Percentiles rank a stretch among this genome's conserved stretches.
Conservation (phyloP, 2,888 invertebrate species). For the Bembecia ichneumoniformis region DNA sequence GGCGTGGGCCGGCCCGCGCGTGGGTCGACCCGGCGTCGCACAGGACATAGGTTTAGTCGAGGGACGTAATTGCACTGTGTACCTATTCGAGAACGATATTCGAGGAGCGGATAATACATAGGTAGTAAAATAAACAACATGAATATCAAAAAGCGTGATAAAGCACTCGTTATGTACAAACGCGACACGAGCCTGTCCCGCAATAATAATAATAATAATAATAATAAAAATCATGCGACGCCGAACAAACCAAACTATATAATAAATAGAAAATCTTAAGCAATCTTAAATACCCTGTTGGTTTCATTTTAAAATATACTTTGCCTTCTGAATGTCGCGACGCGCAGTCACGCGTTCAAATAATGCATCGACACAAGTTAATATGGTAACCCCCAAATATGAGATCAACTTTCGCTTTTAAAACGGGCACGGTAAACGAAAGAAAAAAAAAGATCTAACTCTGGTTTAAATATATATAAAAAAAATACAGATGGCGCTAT, state of each 20-base stretch:
- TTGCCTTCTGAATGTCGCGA: neutral
- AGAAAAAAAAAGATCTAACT: no score
- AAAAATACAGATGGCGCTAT: no score
- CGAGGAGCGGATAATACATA: slow-evolving; percentile 27
- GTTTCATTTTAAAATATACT: slow-evolving; percentile 51
- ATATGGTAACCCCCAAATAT: no score
- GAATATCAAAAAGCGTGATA: slow-evolving; percentile 64
- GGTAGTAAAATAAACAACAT: slow-evolving; percentile 35
- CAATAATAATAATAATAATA: neutral
- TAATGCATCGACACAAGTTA: slow-evolving; percentile 16
- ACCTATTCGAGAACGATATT: slow-evolving; percentile 4
- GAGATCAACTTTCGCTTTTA: no score
- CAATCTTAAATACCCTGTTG: slow-evolving; percentile 73
- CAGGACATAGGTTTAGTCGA: neutral
- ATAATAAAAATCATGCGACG: slow-evolving; percentile 13
- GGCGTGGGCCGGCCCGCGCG: slow-evolving; percentile 2
- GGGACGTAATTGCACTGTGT: neutral
- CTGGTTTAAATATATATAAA: no score
- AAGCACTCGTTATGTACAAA: slow-evolving; percentile 63
- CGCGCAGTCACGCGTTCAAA: slow-evolving; percentile 2
- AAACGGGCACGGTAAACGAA: no score
- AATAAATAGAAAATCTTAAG: slow-evolving; percentile 69
- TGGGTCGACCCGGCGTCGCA: no score
- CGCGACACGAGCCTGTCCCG: slow-evolving; percentile 9
- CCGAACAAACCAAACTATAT: slow-evolving; percentile 29